Evolutionary conservation across 2,113 vertebrate genomes (phyloP).

Genomic region (Candoia aspera): DNA sequence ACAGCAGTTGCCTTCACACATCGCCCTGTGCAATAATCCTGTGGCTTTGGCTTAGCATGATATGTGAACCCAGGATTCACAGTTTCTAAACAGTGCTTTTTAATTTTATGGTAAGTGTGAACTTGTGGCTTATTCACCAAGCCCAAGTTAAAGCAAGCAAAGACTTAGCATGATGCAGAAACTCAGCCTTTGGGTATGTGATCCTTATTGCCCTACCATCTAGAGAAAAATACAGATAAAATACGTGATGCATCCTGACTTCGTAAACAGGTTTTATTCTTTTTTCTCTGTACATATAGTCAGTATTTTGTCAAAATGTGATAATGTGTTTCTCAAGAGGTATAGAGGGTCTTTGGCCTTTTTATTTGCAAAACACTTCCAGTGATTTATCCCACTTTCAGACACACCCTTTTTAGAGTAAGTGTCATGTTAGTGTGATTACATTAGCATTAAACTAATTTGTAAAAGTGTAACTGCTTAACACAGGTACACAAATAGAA

Average conservation of each 20-base stretch:
- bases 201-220: neutral
- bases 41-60: neutral
- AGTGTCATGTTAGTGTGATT: slow-evolving; percentile 48
- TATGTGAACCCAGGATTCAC: neutral
- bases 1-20: neutral
- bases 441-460: slow-evolving; percentile 64
- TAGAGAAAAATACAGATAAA: slow-evolving; percentile 17
- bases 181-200: neutral
- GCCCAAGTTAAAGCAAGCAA: neutral
- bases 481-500: slow-evolving; percentile 30
- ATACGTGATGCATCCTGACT: neutral
- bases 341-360: slow-evolving; percentile 36
- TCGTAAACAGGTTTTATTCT: neutral
- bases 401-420: slow-evolving; percentile 51
- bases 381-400: slow-evolving; percentile 43
- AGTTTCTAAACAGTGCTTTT: neutral
- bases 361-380: slow-evolving; percentile 60
- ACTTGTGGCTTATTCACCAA: neutral
- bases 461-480: slow-evolving; percentile 56
- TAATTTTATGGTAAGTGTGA: neutral
- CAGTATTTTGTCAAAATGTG: neutral
- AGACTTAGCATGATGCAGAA: neutral
- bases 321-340: slow-evolving; percentile 29
- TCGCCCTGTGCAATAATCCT: neutral
- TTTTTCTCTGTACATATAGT: neutral